These are phyloP conservation scores for Argyresthia albistria DNA, from an alignment of 2,888 invertebrate species.

Conservation along the genomic window DNA sequence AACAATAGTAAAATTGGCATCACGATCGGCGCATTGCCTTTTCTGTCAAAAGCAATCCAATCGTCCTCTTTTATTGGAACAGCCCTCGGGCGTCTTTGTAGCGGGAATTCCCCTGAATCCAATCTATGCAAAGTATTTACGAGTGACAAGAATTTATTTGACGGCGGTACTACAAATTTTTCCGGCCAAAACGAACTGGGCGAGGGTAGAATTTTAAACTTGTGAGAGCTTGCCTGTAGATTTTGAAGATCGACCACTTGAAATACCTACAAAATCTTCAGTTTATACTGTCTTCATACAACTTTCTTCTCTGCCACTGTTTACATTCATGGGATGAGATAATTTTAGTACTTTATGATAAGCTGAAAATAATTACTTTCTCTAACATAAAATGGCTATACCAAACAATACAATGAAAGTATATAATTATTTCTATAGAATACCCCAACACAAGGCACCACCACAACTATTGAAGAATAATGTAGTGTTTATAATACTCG, in stretches of 20 bases:
- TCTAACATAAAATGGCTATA: too few relatives aligned
- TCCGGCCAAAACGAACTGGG: constrained; percentile 20
- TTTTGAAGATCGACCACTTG: neutral
- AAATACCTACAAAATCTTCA: neutral
- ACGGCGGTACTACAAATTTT: constrained; percentile 39
- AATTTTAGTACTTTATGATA: too few relatives aligned
- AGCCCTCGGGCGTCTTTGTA: constrained; percentile 55
- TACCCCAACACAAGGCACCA: too few relatives aligned
- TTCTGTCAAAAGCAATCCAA: constrained; percentile 56
- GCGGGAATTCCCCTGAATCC: constrained; percentile 52
- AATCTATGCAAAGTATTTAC: constrained; percentile 67
- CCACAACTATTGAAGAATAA: too few relatives aligned
- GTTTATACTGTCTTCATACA: neutral
- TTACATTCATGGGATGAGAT: too few relatives aligned
- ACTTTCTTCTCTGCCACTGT: neutral
- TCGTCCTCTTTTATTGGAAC: constrained; percentile 57
- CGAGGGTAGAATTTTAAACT: neutral
- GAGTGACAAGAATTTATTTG: constrained; percentile 63
- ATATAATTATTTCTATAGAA: too few relatives aligned
- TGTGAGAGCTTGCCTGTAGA: neutral
- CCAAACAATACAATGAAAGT: too few relatives aligned
- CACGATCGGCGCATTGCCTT: constrained; percentile 37
- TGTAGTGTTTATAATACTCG: too few relatives aligned
- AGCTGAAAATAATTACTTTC: too few relatives aligned
- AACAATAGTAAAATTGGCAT: constrained; percentile 18